These are phyloP conservation scores for Graphium colonna DNA, from an alignment of 2,888 invertebrate species.

Conservation along the genomic window DNA sequence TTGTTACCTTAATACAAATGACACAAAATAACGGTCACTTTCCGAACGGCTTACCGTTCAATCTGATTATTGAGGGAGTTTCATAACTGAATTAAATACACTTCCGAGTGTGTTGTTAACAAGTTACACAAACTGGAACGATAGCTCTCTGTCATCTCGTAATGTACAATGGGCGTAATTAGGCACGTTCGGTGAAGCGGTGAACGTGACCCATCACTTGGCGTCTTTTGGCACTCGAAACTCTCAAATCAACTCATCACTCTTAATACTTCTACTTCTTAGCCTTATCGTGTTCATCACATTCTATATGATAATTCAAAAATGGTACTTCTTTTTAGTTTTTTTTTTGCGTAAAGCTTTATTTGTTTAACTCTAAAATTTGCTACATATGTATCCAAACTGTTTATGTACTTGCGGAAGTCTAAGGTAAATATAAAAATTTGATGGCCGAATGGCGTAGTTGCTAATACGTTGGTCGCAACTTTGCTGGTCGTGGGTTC, in stretches of 20 bases:
- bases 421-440: no score
- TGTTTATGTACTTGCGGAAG: no score
- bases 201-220: conserved; percentile 14
- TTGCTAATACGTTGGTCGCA: no score
- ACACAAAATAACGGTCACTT: background rate
- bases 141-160: conserved; percentile 8
- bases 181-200: conserved; percentile 11
- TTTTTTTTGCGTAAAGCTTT: no score
- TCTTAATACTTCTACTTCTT: background rate
- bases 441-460: no score
- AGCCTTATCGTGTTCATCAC: no score
- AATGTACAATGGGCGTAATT: conserved; percentile 13
- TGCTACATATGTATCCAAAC: no score
- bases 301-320: no score
- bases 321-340: no score
- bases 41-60: background rate
- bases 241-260: conserved; percentile 1
- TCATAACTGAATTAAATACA: conserved; percentile 12
- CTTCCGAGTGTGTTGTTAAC: conserved; percentile 8
- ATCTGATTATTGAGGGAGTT: conserved; percentile 1
- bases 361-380: no score
- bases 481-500: no score
- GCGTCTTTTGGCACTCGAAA: background rate
- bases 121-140: conserved; percentile 6
- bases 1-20: background rate